Percentiles rank a stretch among this genome's conserved stretches.
Conservation (phyloP, 2,888 invertebrate species). For the Isotomurus palustris region DNA sequence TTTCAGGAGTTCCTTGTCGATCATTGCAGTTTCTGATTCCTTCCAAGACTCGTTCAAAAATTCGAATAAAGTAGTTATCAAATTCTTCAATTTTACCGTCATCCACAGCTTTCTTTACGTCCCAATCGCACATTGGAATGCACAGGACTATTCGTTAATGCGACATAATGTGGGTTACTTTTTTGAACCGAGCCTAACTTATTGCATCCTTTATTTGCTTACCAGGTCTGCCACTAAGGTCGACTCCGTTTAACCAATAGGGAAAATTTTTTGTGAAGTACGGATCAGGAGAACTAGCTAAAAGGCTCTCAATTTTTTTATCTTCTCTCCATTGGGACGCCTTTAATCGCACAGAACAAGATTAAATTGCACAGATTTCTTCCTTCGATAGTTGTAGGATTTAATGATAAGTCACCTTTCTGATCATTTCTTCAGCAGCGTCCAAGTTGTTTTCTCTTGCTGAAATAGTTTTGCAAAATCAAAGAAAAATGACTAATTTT, state of each 20-base stretch:
- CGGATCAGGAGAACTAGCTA: constrained; percentile 11
- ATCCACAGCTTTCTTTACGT: constrained; percentile 14
- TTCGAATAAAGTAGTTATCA: constrained; percentile 15
- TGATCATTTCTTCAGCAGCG: constrained; percentile 22
- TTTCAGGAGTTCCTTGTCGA: constrained; percentile 4
- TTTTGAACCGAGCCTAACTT: too few relatives aligned
- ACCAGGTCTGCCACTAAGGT: constrained; percentile 13
- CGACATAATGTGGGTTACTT: neutral
- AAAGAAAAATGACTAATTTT: neutral
- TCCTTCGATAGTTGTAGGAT: neutral
- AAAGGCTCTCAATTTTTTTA: constrained; percentile 15
- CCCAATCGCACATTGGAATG: constrained; percentile 20
- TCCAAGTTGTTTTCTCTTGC: constrained; percentile 23
- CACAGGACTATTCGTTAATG: neutral
- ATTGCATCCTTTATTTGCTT: too few relatives aligned
- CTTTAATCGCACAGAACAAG: constrained; percentile 5
- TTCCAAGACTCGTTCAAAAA: constrained; percentile 16
- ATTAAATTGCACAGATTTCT: neutral
- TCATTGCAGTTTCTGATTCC: constrained; percentile 12
- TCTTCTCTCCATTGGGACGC: constrained; percentile 23
- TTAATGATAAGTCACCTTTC: constrained; percentile 18
- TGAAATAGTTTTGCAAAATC: neutral
- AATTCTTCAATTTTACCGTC: constrained; percentile 12
- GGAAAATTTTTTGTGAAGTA: constrained; percentile 14
- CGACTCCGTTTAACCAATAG: constrained; percentile 12